Conservation (phyloP, 2,113 vertebrate species). For the Speoplatyrhinus poulsoni region DNA sequence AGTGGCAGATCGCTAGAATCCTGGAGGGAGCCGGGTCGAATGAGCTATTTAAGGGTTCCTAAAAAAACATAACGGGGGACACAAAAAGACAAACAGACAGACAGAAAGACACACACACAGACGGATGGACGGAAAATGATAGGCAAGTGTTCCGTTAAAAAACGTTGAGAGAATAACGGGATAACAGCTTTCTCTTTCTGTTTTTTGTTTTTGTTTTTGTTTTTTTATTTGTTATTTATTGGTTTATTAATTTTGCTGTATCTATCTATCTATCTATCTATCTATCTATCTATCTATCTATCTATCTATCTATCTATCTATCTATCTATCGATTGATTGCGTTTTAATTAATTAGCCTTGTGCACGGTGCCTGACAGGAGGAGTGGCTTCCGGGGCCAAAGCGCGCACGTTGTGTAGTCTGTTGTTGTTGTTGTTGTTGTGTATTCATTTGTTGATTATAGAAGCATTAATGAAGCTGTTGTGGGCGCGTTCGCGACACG, state of each 20-base stretch:
- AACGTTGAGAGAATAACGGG: slow-evolving; percentile 46
- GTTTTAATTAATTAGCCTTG: slow-evolving; percentile 83
- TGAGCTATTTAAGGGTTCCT: slow-evolving; percentile 77
- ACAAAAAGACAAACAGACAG: slow-evolving; percentile 62
- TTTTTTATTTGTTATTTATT: slow-evolving; percentile 9
- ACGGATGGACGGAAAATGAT: slow-evolving; percentile 76
- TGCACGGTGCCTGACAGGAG: slow-evolving; percentile 72
- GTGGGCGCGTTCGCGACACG: slow-evolving; percentile 51
- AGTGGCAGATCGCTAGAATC: slow-evolving; percentile 80
- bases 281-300: slow-evolving; percentile 52
- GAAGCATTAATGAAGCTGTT: slow-evolving; percentile 47
- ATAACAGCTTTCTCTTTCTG: slow-evolving; percentile 41
- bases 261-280: slow-evolving; percentile 32
- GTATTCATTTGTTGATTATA: slow-evolving; percentile 44
- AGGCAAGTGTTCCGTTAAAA: slow-evolving; percentile 79
- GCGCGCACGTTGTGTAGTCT: slow-evolving; percentile 54
- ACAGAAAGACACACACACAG: slow-evolving; percentile 73
- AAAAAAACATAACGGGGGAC: slow-evolving; percentile 62
- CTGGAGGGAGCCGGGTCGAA: slow-evolving; percentile 80
- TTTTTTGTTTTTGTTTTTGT: slow-evolving; percentile 14
- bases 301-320: slow-evolving; percentile 58
- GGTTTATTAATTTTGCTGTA: slow-evolving; percentile 14
- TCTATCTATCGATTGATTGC: slow-evolving; percentile 81
- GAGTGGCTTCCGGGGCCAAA: slow-evolving; percentile 71
- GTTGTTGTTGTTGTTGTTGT: slow-evolving; percentile 23